These are phyloP conservation scores for Columba guinea DNA, from an alignment of 2,797 vertebrate genomes.

Conservation along the genomic window DNA sequence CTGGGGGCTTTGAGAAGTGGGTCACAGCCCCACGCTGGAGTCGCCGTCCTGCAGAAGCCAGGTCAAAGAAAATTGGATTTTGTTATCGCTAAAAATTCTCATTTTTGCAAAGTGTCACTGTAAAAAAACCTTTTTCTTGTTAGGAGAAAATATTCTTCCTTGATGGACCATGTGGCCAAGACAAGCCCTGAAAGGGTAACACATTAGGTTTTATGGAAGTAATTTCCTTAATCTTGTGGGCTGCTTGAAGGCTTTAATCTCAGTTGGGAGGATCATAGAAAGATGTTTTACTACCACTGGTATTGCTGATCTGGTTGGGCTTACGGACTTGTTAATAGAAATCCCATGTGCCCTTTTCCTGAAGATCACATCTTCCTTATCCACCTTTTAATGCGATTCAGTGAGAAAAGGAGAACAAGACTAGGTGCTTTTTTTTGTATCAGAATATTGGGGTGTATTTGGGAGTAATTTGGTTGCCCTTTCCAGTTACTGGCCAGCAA, in stretches of 20 bases:
- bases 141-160: background rate
- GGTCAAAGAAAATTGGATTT: slow-evolving; percentile 19
- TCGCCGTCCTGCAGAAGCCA: background rate
- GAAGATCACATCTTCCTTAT: background rate
- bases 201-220: background rate
- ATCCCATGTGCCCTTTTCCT: background rate
- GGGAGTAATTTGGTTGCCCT: background rate
- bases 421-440: no score
- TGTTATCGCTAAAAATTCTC: background rate
- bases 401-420: background rate
- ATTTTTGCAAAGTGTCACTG: background rate
- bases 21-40: background rate
- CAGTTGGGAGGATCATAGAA: background rate
- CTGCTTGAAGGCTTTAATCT: background rate
- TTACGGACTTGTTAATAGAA: background rate
- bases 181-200: background rate
- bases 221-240: slow-evolving; percentile 29
- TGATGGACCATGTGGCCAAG: background rate
- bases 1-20: background rate
- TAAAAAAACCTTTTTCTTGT: background rate
- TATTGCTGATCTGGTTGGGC: background rate
- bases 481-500: background rate
- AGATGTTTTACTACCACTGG: background rate
- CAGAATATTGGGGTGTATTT: background rate
- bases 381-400: background rate